Conservation (phyloP, 2,888 invertebrate genomes). For the Acrocera orbiculus region DNA sequence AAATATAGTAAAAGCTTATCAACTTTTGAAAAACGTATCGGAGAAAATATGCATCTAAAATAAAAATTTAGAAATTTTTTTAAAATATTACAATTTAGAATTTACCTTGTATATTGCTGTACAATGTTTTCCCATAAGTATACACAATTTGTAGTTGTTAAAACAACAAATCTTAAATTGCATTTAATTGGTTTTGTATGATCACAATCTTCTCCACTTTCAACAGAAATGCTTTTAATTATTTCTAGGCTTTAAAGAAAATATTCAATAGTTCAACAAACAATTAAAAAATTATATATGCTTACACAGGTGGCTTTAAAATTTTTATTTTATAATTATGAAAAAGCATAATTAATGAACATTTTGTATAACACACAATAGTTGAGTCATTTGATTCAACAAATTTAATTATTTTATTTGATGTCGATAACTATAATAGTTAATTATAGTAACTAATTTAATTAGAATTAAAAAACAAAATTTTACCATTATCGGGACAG, state of each 20-base stretch:
- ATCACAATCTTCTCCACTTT: background rate
- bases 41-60: conserved; percentile 8
- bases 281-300: conserved; percentile 4
- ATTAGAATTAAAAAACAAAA: conserved; percentile 1
- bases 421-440: conserved; percentile 7
- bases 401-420: conserved; percentile 20
- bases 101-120: conserved; percentile 26
- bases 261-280: conserved; percentile 1
- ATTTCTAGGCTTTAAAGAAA: conserved; percentile 22
- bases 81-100: no score
- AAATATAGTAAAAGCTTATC: conserved; percentile 21
- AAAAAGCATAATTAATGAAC: conserved; percentile 20
- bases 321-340: conserved; percentile 21
- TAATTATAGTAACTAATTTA: background rate
- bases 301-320: conserved; percentile 26
- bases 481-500: conserved; percentile 20
- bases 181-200: conserved; percentile 7
- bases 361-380: conserved; percentile 21
- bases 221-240: conserved; percentile 19
- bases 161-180: conserved; percentile 21
- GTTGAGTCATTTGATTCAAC: conserved; percentile 29
- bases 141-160: conserved; percentile 25
- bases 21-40: conserved; percentile 16
- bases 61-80: background rate
- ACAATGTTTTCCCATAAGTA: conserved; percentile 29